These are phyloP conservation scores for Palythoa grandiflora DNA, from an alignment of 92 coral and sea anemone genomes.

Conservation along the genomic window DNA sequence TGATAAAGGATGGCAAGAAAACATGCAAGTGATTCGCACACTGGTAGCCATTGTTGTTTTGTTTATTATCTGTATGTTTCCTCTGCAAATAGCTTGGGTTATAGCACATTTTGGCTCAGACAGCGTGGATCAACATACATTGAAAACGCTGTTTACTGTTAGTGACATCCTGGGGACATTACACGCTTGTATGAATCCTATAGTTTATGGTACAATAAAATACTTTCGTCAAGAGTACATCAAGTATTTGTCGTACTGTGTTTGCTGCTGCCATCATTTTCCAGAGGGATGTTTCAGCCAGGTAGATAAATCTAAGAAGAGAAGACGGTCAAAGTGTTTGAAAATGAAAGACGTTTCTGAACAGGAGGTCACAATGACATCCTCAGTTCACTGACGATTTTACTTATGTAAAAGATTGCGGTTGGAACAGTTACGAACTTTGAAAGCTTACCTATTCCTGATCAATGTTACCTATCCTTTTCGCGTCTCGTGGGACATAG, in stretches of 20 bases:
- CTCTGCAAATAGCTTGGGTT: slow-evolving; percentile 12
- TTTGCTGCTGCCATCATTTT: background rate
- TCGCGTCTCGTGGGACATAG: too few species aligned
- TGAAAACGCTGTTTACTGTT: background rate
- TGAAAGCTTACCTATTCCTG: too few species aligned
- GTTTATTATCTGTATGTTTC: slow-evolving; percentile 21
- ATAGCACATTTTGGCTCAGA: background rate
- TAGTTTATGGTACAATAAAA: background rate
- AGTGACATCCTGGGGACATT: background rate
- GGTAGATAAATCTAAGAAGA: background rate
- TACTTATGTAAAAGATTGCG: too few species aligned
- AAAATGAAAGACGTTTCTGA: background rate
- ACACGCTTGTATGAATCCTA: slow-evolving; percentile 18
- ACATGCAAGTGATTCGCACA: slow-evolving; percentile 26
- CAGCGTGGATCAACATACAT: background rate
- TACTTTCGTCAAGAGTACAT: slow-evolving; percentile 5
- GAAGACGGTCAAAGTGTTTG: background rate
- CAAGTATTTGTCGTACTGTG: background rate
- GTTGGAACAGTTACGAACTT: too few species aligned
- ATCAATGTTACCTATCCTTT: too few species aligned
- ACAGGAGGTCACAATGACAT: background rate
- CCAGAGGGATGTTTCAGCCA: background rate
- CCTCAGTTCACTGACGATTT: background rate
- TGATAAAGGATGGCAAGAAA: slow-evolving; percentile 11
- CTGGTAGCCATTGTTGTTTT: slow-evolving; percentile 8